Conservation (phyloP, 2,888 invertebrate species). For the Chirona hameri region DNA sequence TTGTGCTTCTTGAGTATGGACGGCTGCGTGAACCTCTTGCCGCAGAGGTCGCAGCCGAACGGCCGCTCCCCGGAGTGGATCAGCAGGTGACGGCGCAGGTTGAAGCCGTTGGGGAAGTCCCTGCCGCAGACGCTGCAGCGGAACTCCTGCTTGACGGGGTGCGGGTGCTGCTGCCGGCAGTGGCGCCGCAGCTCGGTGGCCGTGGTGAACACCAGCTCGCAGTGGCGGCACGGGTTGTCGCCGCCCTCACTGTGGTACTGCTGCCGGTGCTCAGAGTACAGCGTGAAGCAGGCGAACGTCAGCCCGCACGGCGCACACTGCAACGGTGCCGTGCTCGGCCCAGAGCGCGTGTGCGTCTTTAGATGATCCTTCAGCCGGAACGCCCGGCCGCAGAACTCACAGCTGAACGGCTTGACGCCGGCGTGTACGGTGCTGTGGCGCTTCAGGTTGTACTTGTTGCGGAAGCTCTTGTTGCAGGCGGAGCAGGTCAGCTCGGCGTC, state of each 20-base stretch:
- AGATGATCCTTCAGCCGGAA: constrained; percentile 26
- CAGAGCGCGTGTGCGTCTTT: constrained; percentile 13
- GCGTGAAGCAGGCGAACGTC: constrained; percentile 12
- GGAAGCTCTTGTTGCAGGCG: constrained; percentile 24
- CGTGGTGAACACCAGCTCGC: constrained; percentile 27
- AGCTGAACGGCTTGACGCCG: constrained; percentile 7
- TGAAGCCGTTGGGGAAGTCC: constrained; percentile 28
- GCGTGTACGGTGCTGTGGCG: constrained; percentile 25
- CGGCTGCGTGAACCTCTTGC: constrained; percentile 29
- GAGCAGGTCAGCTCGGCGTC: not conserved
- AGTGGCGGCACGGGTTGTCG: constrained; percentile 28
- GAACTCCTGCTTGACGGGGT: constrained; percentile 26
- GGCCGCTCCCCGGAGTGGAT: constrained; percentile 25
- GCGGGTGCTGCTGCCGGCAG: constrained; percentile 22
- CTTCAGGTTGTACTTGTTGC: constrained; percentile 30
- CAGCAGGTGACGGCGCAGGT: constrained; percentile 27
- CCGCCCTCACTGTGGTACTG: constrained; percentile 6
- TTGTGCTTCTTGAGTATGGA: constrained; percentile 26
- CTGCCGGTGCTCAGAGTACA: constrained; percentile 23
- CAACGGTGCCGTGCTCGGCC: not conserved
- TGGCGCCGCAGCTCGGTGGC: constrained; percentile 28
- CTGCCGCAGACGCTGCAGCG: constrained; percentile 24
- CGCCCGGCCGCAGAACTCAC: not conserved
- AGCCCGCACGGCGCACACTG: constrained; percentile 11
- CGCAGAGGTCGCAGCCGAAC: constrained; percentile 27